Evolutionary conservation across 1,140 invertebrate species (phyloP).

Genomic region (Holcopasites calliopsidis): DNA sequence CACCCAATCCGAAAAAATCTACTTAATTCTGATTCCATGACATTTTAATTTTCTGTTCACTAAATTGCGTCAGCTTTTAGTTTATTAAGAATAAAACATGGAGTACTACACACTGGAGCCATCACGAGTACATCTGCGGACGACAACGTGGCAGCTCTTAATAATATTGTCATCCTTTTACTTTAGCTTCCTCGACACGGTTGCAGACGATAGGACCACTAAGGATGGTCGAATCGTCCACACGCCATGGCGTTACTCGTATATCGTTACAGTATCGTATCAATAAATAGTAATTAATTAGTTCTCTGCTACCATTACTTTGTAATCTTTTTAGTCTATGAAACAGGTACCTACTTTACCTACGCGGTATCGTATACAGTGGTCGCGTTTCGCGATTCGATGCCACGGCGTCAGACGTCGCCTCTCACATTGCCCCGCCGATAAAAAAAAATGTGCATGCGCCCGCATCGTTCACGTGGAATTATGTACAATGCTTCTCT

Average conservation of each 20-base stretch:
- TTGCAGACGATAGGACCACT: constrained; percentile 15
- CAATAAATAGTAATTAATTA: constrained; percentile 68
- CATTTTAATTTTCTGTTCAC: not conserved
- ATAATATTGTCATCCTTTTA: constrained; percentile 77
- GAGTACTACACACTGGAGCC: constrained; percentile 45
- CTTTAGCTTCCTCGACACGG: constrained; percentile 54
- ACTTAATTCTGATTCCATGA: not conserved
- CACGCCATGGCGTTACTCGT: constrained; percentile 22
- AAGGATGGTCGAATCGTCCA: constrained; percentile 8
- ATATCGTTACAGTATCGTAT: constrained; percentile 61
- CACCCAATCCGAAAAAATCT: constrained; percentile 1
- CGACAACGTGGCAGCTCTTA: constrained; percentile 69
- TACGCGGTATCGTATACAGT: constrained; percentile 79
- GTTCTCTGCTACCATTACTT: constrained; percentile 71
- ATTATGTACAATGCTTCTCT: constrained; percentile 50
- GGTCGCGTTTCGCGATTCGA: constrained; percentile 76
- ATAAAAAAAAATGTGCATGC: constrained; percentile 60
- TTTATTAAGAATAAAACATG: not conserved
- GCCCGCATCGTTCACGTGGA: constrained; percentile 3
- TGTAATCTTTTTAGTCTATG: constrained; percentile 66
- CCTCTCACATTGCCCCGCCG: constrained; percentile 74
- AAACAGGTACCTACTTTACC: constrained; percentile 80
- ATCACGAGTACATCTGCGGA: constrained; percentile 34
- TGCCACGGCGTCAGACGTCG: constrained; percentile 76
- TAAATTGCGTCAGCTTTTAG: not conserved